These are phyloP conservation scores for Eupithecia insigniata DNA, from an alignment of 2,888 invertebrate genomes.

Conservation along the genomic window DNA sequence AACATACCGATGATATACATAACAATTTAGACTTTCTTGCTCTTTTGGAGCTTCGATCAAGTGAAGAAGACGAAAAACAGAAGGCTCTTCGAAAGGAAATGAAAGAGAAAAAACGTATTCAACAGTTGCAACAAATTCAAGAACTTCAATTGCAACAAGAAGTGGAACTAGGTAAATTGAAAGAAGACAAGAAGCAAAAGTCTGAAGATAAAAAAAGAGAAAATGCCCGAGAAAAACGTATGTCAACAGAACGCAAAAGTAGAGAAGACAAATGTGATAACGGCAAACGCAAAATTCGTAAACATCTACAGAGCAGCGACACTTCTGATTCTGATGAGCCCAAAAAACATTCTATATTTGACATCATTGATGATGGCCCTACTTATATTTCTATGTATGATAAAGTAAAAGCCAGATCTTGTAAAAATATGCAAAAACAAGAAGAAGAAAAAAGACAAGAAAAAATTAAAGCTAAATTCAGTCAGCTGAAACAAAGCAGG, in stretches of 20 bases:
- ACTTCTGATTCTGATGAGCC: constrained; percentile 91
- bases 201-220: constrained; percentile 79
- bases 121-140: constrained; percentile 79
- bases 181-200: constrained; percentile 75
- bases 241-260: constrained; percentile 81
- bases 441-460: constrained; percentile 94
- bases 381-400: constrained; percentile 99
- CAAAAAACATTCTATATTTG: constrained; percentile 96
- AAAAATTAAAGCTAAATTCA: constrained; percentile 95
- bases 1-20: constrained; percentile 65
- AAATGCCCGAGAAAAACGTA: constrained; percentile 74
- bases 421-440: constrained; percentile 96
- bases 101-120: constrained; percentile 83
- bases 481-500: constrained; percentile 93
- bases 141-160: constrained; percentile 81
- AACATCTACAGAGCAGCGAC: constrained; percentile 84
- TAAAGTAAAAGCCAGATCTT: constrained; percentile 96
- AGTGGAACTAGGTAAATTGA: constrained; percentile 68
- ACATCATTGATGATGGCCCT: constrained; percentile 94
- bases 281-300: constrained; percentile 75
- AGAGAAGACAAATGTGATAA: constrained; percentile 76
- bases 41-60: constrained; percentile 83
- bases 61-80: constrained; percentile 85
- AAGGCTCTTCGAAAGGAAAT: constrained; percentile 81
- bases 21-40: constrained; percentile 85